Evolutionary conservation across 2,888 invertebrate species (phyloP).

Genomic region (Thalpophila matura): DNA sequence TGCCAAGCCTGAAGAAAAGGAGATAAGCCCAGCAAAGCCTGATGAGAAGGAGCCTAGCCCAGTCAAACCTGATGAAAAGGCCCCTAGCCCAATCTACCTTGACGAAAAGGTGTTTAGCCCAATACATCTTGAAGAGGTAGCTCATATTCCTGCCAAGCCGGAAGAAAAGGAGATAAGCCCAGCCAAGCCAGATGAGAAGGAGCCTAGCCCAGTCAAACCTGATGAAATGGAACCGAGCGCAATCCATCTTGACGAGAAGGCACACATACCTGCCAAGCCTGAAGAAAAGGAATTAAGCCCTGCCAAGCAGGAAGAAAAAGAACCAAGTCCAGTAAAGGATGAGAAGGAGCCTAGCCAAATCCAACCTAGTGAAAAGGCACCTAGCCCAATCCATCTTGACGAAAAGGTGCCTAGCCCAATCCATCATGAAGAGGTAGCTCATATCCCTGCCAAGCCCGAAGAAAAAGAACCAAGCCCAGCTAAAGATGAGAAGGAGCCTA

Average conservation of each 20-base stretch:
- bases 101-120: constrained; percentile 26
- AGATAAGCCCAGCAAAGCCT: not conserved
- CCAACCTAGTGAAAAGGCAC: constrained; percentile 9
- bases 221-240: not conserved
- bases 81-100: constrained; percentile 51
- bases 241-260: not conserved
- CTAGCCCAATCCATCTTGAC: not conserved
- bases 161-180: constrained; percentile 13
- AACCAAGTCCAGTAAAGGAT: too few relatives aligned
- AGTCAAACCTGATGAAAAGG: not conserved
- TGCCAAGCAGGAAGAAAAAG: too few relatives aligned
- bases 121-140: constrained; percentile 13
- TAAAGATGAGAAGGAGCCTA: constrained; percentile 4
- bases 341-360: constrained; percentile 3
- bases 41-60: constrained; percentile 4
- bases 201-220: not conserved
- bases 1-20: constrained; percentile 19
- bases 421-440: constrained; percentile 13
- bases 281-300: too few relatives aligned
- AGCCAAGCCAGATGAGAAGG: not conserved
- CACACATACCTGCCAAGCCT: not conserved
- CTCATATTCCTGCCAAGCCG: not conserved
- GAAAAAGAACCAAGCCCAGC: not conserved
- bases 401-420: constrained; percentile 27
- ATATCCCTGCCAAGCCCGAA: not conserved